Evolutionary conservation across 2,113 vertebrate genomes (phyloP).

Genomic region (Malurus alboscapulatus): DNA sequence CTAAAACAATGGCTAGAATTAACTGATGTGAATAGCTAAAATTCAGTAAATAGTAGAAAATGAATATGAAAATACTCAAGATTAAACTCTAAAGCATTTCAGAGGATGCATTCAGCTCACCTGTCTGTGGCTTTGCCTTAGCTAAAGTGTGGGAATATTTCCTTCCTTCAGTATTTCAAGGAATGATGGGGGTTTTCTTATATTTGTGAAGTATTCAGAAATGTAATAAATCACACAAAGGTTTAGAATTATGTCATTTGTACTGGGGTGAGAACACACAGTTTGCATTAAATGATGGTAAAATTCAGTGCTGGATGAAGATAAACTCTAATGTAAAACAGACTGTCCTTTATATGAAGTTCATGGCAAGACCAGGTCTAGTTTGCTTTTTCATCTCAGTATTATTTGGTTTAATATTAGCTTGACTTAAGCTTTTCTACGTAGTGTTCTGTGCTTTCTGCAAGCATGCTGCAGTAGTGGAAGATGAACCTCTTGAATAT

Average conservation of each 20-base stretch:
- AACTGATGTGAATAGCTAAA: neutral
- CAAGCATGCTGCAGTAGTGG: too few species aligned
- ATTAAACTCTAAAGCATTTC: neutral
- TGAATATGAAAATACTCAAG: neutral
- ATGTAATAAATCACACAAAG: neutral
- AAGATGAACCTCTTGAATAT: neutral
- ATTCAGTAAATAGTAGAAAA: neutral
- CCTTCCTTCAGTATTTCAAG: neutral
- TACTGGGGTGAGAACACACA: neutral
- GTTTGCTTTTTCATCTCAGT: neutral
- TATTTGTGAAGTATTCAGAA: accelerated
- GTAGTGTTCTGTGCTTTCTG: accelerated
- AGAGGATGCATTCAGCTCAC: neutral
- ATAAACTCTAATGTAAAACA: neutral
- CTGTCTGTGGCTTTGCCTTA: neutral
- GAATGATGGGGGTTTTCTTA: neutral
- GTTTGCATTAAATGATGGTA: neutral
- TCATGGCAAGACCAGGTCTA: neutral
- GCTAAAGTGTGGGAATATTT: neutral
- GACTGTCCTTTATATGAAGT: neutral
- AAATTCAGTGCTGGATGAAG: neutral
- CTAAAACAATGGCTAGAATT: neutral
- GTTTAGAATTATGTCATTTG: neutral
- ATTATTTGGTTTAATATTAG: neutral
- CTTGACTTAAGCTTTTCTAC: neutral